Evolutionary conservation across 1,140 invertebrate species (phyloP), one percentile per base, ranked within the genome.

Genomic region (Drosophila nebulosa): DNA sequence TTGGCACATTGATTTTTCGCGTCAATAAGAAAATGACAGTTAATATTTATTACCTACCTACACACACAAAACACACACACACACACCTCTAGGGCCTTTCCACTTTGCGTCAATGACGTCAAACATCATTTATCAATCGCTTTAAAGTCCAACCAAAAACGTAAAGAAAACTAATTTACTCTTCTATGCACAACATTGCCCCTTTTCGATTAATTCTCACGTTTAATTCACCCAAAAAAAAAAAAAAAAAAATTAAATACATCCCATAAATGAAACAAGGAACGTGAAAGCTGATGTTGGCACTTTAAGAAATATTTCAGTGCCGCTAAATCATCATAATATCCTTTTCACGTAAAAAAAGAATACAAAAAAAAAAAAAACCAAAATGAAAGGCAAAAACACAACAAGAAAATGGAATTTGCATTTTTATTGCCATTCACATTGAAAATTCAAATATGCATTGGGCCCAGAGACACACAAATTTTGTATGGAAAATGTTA

Each of bases 401-500:
- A 32, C 39, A 46, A 18, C 16, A 46, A 21, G 16, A 46, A 46
- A 46, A 46, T 46, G 52, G 26, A 30, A 55, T 55, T 55, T 55
- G 52, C 52, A 55, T 55, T 55, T 55, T 55, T 55, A 55, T 55
- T 55, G 52, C 52, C 52, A 30, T 27, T 55, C 52, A 55, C 52
- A 55, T 55, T 55, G 52, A 55, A 55, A 55, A 55, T 55, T 55
- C 52, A 55, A 55, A 55, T 55, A 30, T 30, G 52, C 52, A 46
- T 46, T 46, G 39, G 39, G 16, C 39, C 39, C 39, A 46, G 39
- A 46, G 52, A 55, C 52, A 55, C 27, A 30, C 52, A 55, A 26
- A 55, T 55, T 55, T 55, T 18, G 52, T 55, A 55, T 55, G 16
- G 14, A 55, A 55, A 55, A 55, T 53, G 14, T 55, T 26, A 55